A percentile compares a stretch with the other conserved stretches of the same genome.
These are phyloP conservation scores for Drosophila ambigua DNA, from an alignment of 1,140 invertebrate genomes.

Conservation along the genomic window DNA sequence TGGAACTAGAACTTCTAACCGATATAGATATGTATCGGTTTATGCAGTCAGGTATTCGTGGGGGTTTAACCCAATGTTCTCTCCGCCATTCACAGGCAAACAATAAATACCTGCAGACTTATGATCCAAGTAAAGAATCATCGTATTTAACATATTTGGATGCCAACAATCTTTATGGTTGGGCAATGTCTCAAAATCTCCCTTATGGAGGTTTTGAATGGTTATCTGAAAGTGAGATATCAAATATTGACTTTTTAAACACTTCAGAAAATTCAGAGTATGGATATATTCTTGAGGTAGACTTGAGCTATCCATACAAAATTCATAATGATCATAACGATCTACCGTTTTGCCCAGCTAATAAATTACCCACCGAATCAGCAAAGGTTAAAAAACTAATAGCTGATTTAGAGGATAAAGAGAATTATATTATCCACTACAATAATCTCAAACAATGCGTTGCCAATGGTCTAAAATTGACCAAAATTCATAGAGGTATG, in stretches of 20 bases:
- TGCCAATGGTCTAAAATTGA: constrained; percentile 83
- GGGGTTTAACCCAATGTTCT: too few relatives aligned
- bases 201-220: constrained; percentile 7
- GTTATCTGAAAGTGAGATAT: constrained; percentile 83
- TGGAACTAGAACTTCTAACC: too few relatives aligned
- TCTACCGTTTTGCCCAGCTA: constrained; percentile 5
- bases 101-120: too few relatives aligned
- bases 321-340: background rate
- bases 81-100: too few relatives aligned
- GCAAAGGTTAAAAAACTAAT: constrained; percentile 85
- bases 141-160: too few relatives aligned
- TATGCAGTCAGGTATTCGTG: too few relatives aligned
- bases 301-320: too few relatives aligned
- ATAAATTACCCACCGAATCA: constrained; percentile 75
- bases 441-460: constrained; percentile 67
- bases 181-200: constrained; percentile 4
- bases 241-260: constrained; percentile 75
- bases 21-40: too few relatives aligned
- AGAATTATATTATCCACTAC: too few relatives aligned
- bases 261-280: background rate
- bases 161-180: too few relatives aligned
- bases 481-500: constrained; percentile 83
- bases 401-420: constrained; percentile 20
- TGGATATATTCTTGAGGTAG: too few relatives aligned
- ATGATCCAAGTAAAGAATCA: too few relatives aligned